Evolutionary conservation across 37 sponge, comb jelly and placozoan species (phyloP).

Genomic region (Hormiphora californensis): DNA sequence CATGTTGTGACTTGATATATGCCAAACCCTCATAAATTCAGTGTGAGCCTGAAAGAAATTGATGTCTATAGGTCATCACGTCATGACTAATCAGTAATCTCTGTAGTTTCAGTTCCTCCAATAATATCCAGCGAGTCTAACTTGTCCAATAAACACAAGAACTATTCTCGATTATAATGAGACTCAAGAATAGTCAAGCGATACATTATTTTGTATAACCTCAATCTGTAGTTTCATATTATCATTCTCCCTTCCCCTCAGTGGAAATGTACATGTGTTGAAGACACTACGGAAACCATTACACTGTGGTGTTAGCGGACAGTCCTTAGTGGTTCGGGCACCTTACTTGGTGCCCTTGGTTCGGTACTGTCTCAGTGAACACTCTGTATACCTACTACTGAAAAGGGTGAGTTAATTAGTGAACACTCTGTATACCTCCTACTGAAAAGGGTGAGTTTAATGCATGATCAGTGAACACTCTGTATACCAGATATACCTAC

Average conservation of each 20-base stretch:
- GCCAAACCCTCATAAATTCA: no score
- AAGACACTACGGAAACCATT: background rate
- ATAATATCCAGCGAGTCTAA: no score
- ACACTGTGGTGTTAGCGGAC: background rate
- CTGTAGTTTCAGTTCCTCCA: no score
- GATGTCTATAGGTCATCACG: no score
- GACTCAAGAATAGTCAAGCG: no score
- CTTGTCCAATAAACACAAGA: no score
- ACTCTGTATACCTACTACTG: background rate
- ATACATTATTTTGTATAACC: no score
- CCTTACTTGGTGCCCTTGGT: constrained; percentile 14
- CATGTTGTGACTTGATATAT: no score
- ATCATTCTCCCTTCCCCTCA: background rate
- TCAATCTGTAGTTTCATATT: background rate
- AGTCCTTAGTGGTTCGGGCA: background rate
- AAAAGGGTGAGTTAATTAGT: background rate
- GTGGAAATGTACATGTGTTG: constrained; percentile 1
- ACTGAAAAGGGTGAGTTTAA: background rate
- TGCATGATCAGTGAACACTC: background rate
- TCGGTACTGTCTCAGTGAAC: background rate
- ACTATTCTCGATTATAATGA: no score
- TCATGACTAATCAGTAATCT: no score
- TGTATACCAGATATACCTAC: no score
- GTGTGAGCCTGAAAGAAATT: no score
- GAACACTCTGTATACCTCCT: background rate